Base-by-base conservation (phyloP, 2,113 vertebrate genomes). In the Neodontobutis hainanensis region DNA sequence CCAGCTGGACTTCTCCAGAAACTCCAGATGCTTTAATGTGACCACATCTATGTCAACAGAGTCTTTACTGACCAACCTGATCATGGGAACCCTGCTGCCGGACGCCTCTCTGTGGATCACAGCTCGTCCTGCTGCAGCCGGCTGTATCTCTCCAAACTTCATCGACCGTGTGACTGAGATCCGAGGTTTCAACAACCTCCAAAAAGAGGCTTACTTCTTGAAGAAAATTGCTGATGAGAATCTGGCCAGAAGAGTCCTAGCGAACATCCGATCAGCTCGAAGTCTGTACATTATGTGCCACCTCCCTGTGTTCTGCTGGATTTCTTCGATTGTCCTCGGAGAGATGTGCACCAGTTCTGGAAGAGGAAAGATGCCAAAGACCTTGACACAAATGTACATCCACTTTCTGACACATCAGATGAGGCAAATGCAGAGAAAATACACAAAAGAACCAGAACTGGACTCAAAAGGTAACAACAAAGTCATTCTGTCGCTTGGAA, bases 231-330 rank as follows among this genome's bases (percentile, higher is more conserved):
- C 27, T 5, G 64, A 81, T 61, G 56, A 76, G 51, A 43, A 11
- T 40, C 34, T 74, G 35, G 77, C 77, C 57, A 75, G 8, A 16
- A 70, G 61, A 61, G 57, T 75, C 1, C 16, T 80, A 1, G 11
- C 71, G 8, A 44, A 70, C 55, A 53, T 80, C 4, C 74, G 48
- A 19, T 66, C 70, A 0, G n/a, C 58, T 14, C 65, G 77, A 50
- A 80, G 73, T 60, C 68, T 81, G n/a, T 48, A 68, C 61, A 75
- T 69, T 32, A 74, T 80, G 71, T 80, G 77, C 27, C 71, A 69
- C 3, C 19, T 80, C 6, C 78, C 78, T 0, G 47, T 76, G 35
- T 72, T 81, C 44, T 67, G 78, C 60, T 81, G 63, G 73, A 81
- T 80, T 16, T 62, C 65, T 7, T 51, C 78, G 4, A 68, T 52